A percentile compares a stretch with the other conserved stretches of the same genome.
These are phyloP conservation scores for Dryas iulia DNA, from an alignment of 1,140 invertebrate genomes.

Conservation along the genomic window DNA sequence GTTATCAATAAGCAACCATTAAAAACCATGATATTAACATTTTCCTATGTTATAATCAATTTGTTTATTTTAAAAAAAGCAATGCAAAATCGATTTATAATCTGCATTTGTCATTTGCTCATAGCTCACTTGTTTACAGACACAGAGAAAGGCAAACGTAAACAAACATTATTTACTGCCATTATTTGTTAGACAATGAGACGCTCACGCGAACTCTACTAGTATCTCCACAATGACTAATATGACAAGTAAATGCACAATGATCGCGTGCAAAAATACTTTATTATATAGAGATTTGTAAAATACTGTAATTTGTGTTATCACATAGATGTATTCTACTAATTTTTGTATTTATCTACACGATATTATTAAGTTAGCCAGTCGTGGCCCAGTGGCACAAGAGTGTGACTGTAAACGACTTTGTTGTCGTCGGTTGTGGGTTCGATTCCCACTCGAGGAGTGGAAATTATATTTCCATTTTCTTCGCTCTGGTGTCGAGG, in stretches of 20 bases:
- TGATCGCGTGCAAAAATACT: neutral
- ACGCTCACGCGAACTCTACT: neutral
- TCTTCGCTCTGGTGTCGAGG: too few species aligned
- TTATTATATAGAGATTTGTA: neutral
- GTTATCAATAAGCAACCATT: too few species aligned
- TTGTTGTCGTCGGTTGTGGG: too few species aligned
- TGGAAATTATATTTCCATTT: too few species aligned
- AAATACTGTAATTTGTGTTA: neutral
- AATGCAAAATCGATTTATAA: neutral
- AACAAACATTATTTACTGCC: neutral
- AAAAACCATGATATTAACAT: too few species aligned
- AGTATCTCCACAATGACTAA: neutral
- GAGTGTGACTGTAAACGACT: too few species aligned
- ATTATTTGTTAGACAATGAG: neutral
- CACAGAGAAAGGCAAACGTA: neutral
- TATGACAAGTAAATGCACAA: neutral
- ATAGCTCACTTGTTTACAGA: neutral
- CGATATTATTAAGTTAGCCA: neutral
- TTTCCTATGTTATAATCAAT: too few species aligned
- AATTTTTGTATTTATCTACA: neutral
- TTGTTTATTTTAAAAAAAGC: neutral
- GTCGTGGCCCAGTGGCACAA: too few species aligned
- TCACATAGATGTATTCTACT: neutral
- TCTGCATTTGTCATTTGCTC: neutral
- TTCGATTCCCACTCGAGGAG: too few species aligned